phyloP scores from a whole-genome alignment of 1,140 invertebrate genomes.

The Prorops nasuta region DNA sequence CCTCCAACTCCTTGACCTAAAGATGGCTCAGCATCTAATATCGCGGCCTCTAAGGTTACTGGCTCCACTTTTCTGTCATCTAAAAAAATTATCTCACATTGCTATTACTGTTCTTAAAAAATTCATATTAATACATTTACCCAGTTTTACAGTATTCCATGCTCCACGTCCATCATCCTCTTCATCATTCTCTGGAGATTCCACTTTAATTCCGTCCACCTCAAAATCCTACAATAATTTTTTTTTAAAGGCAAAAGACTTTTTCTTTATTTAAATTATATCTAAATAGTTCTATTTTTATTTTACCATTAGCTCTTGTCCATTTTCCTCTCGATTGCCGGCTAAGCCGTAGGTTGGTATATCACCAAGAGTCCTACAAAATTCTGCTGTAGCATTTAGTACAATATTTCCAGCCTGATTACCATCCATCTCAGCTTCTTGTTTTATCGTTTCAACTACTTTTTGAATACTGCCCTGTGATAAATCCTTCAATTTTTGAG shows the following conservation, averaged over 20 bases:
- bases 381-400: conserved; percentile 93
- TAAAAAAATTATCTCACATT: conserved; percentile 21
- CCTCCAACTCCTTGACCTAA: conserved; percentile 89
- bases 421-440: conserved; percentile 42
- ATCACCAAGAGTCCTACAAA: conserved; percentile 93
- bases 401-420: conserved; percentile 66
- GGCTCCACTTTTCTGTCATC: conserved; percentile 48
- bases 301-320: conserved; percentile 76
- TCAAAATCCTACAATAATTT: conserved; percentile 62
- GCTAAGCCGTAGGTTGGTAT: conserved; percentile 90
- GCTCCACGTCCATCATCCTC: conserved; percentile 61
- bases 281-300: conserved; percentile 2
- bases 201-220: conserved; percentile 58
- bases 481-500: conserved; percentile 69
- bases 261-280: too few species aligned
- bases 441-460: conserved; percentile 47
- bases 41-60: conserved; percentile 64
- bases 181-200: conserved; percentile 50
- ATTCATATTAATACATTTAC: conserved; percentile 34
- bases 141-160: conserved; percentile 73
- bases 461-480: conserved; percentile 51
- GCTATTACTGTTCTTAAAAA: background rate
- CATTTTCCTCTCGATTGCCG: conserved; percentile 82
- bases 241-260: conserved; percentile 1
- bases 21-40: conserved; percentile 93